phyloP scores from a whole-genome alignment of 2,888 invertebrate genomes.

The Pristionchus japonicus region DNA sequence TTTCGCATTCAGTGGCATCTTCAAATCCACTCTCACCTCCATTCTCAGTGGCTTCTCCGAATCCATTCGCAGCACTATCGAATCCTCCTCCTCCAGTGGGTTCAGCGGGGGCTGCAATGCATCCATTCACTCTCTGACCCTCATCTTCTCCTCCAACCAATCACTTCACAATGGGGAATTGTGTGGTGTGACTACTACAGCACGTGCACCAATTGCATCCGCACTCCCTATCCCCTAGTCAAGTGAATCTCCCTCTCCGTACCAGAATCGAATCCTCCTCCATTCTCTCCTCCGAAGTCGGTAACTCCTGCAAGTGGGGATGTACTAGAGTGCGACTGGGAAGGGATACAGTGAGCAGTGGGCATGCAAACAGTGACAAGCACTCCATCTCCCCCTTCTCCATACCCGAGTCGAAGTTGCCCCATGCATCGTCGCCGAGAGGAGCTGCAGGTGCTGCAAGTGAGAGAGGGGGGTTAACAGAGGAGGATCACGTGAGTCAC shows the following conservation, averaged over 20 bases:
- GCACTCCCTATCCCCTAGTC: not conserved
- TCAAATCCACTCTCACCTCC: slow-evolving; percentile 28
- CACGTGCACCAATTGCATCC: not conserved
- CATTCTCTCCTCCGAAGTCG: not conserved
- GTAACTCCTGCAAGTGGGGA: not conserved
- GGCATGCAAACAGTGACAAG: not conserved
- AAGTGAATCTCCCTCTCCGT: not conserved
- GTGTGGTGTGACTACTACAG: not conserved
- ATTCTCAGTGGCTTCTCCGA: not conserved
- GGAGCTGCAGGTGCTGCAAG: not conserved
- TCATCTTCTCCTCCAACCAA: not conserved
- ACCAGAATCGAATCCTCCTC: not conserved
- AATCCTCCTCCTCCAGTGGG: no score
- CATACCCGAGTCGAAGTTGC: not conserved
- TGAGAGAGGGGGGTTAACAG: not conserved
- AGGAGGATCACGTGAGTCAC: not conserved
- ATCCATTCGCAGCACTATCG: not conserved
- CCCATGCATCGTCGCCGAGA: not conserved
- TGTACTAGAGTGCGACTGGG: not conserved
- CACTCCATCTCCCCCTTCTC: not conserved
- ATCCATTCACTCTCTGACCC: not conserved
- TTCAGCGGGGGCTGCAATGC: not conserved
- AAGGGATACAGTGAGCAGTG: not conserved
- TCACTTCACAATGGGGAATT: not conserved
- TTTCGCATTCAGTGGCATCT: no score